Conservation (phyloP, 2,888 invertebrate species). For the Orthosia cruda region DNA sequence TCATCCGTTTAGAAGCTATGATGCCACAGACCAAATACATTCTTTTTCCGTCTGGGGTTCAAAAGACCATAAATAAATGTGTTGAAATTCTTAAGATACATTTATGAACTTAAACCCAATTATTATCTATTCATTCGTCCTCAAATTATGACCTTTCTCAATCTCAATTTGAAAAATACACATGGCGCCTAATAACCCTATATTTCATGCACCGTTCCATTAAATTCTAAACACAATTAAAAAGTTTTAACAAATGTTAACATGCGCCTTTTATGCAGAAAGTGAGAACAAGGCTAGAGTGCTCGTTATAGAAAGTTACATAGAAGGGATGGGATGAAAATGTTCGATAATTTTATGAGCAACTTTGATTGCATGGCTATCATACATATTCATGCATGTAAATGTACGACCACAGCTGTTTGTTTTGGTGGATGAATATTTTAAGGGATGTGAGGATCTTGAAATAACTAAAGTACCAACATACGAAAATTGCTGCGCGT, state of each 20-base stretch:
- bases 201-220: conserved; percentile 12
- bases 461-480: neutral
- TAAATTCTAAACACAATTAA: conserved; percentile 36
- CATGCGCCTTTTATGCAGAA: conserved; percentile 29
- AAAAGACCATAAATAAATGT: too few relatives aligned
- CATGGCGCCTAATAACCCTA: neutral
- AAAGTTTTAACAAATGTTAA: conserved; percentile 49
- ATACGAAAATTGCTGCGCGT: too few relatives aligned
- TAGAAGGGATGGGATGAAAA: conserved; percentile 30
- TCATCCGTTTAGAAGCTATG: too few relatives aligned
- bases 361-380: conserved; percentile 40
- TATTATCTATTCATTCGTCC: neutral
- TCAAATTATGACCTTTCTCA: neutral
- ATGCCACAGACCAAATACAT: too few relatives aligned
- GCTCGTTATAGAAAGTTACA: conserved; percentile 17
- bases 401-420: conserved; percentile 19
- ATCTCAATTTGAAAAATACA: neutral
- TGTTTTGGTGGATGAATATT: conserved; percentile 23
- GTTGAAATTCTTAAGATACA: too few relatives aligned
- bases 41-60: too few relatives aligned
- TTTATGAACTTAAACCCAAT: too few relatives aligned
- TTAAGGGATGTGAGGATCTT: neutral
- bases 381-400: conserved; percentile 42
- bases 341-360: conserved; percentile 42
- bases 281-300: conserved; percentile 31